phyloP scores from a whole-genome alignment of 2,888 invertebrate species.

The Trissoscelio sp. region DNA sequence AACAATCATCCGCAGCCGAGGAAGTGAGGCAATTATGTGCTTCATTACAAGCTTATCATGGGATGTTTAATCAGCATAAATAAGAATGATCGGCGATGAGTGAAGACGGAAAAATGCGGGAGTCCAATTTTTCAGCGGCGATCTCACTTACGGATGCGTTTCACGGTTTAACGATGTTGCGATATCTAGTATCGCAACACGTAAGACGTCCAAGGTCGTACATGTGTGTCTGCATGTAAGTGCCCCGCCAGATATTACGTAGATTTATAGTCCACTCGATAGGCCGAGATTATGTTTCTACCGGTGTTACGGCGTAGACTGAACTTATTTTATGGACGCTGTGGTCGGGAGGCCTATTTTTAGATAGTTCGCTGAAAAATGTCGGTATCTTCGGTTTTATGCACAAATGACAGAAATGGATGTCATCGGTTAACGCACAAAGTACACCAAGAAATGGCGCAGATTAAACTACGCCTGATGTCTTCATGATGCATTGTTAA shows the following conservation, averaged over 20 bases:
- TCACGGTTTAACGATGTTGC: slow-evolving; percentile 65
- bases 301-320: slow-evolving; percentile 64
- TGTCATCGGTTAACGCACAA: slow-evolving; percentile 29
- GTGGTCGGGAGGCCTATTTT: slow-evolving; percentile 31
- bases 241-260: slow-evolving; percentile 64
- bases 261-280: slow-evolving; percentile 70
- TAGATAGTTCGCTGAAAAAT: slow-evolving; percentile 33
- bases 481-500: slow-evolving; percentile 31
- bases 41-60: slow-evolving; percentile 23
- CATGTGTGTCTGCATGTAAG: slow-evolving; percentile 51
- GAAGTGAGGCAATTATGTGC: slow-evolving; percentile 41
- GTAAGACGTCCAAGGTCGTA: slow-evolving; percentile 61
- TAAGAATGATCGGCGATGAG: slow-evolving; percentile 38
- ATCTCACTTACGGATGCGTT: slow-evolving; percentile 48
- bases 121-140: slow-evolving; percentile 45
- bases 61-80: slow-evolving; percentile 58
- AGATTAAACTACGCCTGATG: slow-evolving; percentile 14
- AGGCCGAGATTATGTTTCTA: slow-evolving; percentile 70
- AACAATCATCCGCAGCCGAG: slow-evolving; percentile 59
- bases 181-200: slow-evolving; percentile 63
- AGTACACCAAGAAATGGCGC: slow-evolving; percentile 15
- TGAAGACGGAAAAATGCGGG: slow-evolving; percentile 25
- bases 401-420: slow-evolving; percentile 35
- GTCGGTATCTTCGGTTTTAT: slow-evolving; percentile 42
- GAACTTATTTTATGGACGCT: slow-evolving; percentile 50